Percentiles rank a stretch among this genome's conserved stretches.
Evolutionary conservation across 2,113 vertebrate species (phyloP).

Genomic region (Sceloporus undulatus): DNA sequence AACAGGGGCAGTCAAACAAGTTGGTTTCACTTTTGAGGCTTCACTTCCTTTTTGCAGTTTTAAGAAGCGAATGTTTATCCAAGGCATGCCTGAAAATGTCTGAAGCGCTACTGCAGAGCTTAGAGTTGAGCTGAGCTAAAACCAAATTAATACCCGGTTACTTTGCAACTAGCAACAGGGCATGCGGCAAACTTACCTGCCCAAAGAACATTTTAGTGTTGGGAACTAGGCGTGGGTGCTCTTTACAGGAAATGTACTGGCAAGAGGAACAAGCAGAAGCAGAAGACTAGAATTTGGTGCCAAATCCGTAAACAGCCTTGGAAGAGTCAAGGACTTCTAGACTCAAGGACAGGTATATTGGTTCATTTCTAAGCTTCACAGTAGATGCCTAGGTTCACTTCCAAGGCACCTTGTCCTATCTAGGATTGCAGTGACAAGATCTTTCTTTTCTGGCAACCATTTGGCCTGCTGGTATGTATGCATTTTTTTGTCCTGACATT

Average conservation of each 20-base stretch:
- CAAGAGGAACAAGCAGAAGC: not conserved
- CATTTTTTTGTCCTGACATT: not conserved
- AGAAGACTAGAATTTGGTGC: not conserved
- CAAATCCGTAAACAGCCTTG: not conserved
- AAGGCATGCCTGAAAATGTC: not conserved
- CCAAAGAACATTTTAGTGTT: not conserved
- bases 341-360: not conserved
- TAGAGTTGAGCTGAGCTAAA: not conserved
- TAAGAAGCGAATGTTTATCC: not conserved
- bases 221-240: not conserved
- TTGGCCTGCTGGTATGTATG: not conserved
- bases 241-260: conserved; percentile 4
- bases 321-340: not conserved
- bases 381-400: not conserved
- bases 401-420: not conserved
- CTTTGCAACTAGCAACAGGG: not conserved
- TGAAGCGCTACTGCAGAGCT: not conserved
- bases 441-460: not conserved
- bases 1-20: not conserved
- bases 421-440: not conserved
- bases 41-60: not conserved
- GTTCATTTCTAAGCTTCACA: too few relatives aligned
- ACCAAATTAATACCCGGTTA: not conserved
- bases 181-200: not conserved
- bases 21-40: conserved; percentile 19